Evolutionary conservation across 2,888 invertebrate genomes (phyloP).

Genomic region (Chydorus sphaericus): DNA sequence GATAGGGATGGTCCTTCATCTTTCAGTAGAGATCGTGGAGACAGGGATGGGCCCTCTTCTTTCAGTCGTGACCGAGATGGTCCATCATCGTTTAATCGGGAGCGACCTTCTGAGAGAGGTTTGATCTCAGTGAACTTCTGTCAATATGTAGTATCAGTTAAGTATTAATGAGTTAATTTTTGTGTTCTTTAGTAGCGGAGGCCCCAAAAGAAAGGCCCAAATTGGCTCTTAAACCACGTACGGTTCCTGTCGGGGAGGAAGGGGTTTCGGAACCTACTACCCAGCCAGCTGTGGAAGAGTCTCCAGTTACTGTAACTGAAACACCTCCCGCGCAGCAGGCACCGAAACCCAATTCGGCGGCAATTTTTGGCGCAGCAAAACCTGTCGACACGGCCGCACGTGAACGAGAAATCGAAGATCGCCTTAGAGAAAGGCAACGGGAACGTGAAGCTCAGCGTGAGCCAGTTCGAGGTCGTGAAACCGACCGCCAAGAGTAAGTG

Average conservation of each 20-base stretch:
- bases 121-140: neutral
- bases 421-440: conserved; percentile 33
- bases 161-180: too few species aligned
- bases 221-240: conserved; percentile 62
- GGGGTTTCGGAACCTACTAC: conserved; percentile 19
- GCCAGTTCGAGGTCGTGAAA: conserved; percentile 4
- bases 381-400: conserved; percentile 86
- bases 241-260: conserved; percentile 47
- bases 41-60: conserved; percentile 12
- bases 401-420: conserved; percentile 81
- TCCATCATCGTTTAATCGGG: neutral
- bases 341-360: conserved; percentile 42
- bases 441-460: conserved; percentile 8
- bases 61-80: neutral
- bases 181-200: too few species aligned
- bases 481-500: conserved; percentile 6
- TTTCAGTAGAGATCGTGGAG: conserved; percentile 7
- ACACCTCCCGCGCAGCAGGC: conserved; percentile 26
- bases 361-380: conserved; percentile 81
- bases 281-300: conserved; percentile 10
- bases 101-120: neutral
- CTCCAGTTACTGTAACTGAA: conserved; percentile 19
- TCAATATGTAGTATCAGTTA: too few species aligned
- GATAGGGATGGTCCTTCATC: conserved; percentile 11
- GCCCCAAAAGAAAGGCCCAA: conserved; percentile 57